phyloP scores from a whole-genome alignment of 2,888 invertebrate species.

The Melanotus villosus region DNA sequence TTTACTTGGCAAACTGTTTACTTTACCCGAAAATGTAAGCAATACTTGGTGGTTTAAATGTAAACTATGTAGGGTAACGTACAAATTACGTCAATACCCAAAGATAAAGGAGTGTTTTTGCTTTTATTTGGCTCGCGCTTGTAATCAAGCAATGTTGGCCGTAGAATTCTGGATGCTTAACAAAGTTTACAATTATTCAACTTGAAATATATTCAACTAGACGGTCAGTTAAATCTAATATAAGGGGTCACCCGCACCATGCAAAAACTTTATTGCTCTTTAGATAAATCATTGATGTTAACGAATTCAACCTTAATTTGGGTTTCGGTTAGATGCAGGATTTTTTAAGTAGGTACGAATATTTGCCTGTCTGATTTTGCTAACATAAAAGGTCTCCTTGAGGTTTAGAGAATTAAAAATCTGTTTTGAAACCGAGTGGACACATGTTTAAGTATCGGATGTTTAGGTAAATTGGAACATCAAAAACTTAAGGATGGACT shows the following conservation, averaged over 20 bases:
- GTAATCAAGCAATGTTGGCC: slow-evolving; percentile 6
- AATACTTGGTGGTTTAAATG: not conserved
- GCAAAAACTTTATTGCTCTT: not conserved
- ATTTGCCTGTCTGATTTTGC: too few relatives aligned
- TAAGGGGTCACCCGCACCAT: not conserved
- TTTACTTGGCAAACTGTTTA: slow-evolving; percentile 1
- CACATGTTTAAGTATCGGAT: too few relatives aligned
- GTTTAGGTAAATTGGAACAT: too few relatives aligned
- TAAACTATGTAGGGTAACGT: not conserved
- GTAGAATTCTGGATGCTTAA: not conserved
- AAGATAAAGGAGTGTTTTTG: slow-evolving; percentile 14
- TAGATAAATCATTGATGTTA: slow-evolving; percentile 3
- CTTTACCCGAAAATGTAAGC: not conserved
- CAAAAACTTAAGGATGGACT: too few relatives aligned
- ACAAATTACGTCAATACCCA: not conserved
- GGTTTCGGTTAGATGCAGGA: too few relatives aligned
- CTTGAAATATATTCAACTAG: not conserved
- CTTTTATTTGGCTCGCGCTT: slow-evolving; percentile 5
- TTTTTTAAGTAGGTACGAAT: too few relatives aligned
- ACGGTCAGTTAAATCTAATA: not conserved
- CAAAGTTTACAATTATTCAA: slow-evolving; percentile 7
- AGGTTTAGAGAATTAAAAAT: too few relatives aligned
- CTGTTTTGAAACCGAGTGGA: too few relatives aligned
- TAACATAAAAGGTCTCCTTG: too few relatives aligned
- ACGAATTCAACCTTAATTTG: too few relatives aligned